Evolutionary conservation across 2,888 invertebrate genomes (phyloP).

Genomic region (Aradus depressus): DNA sequence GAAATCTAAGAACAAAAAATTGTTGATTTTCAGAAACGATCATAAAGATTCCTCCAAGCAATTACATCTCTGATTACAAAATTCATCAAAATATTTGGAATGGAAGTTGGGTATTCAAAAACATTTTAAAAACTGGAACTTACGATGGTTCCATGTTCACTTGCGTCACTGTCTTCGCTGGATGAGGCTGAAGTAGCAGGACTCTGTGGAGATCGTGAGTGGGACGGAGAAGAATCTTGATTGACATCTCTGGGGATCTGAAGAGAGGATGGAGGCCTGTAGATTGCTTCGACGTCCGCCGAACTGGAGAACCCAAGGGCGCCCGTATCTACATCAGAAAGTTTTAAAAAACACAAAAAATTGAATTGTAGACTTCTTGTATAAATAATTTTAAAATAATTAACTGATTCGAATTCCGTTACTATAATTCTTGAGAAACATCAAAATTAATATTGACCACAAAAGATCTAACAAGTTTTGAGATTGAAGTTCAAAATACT

Average conservation of each 20-base stretch:
- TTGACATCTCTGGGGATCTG: slow-evolving; percentile 57
- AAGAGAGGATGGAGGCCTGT: slow-evolving; percentile 80
- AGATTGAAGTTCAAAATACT: too few relatives aligned
- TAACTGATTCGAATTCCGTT: not conserved
- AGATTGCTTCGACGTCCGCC: slow-evolving; percentile 54
- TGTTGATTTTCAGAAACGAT: too few relatives aligned
- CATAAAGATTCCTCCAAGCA: too few relatives aligned
- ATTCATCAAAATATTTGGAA: too few relatives aligned
- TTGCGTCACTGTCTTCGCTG: slow-evolving; percentile 24
- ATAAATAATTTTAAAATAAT: not conserved
- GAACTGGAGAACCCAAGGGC: slow-evolving; percentile 54
- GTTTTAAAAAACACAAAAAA: not conserved
- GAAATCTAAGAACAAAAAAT: too few relatives aligned
- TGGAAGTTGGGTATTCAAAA: too few relatives aligned
- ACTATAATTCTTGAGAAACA: not conserved
- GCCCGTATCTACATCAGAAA: slow-evolving; percentile 31
- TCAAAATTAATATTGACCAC: not conserved
- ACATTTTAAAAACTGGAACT: too few relatives aligned
- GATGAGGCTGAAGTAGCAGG: slow-evolving; percentile 22
- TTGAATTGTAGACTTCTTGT: not conserved
- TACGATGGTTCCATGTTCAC: slow-evolving; percentile 21
- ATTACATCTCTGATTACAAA: too few relatives aligned
- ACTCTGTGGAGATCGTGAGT: slow-evolving; percentile 24
- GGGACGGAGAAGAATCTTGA: slow-evolving; percentile 23
- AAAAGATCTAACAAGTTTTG: not conserved